Conservation (phyloP, 64 coral and sea anemone genomes). For the Acropora tenuis region DNA sequence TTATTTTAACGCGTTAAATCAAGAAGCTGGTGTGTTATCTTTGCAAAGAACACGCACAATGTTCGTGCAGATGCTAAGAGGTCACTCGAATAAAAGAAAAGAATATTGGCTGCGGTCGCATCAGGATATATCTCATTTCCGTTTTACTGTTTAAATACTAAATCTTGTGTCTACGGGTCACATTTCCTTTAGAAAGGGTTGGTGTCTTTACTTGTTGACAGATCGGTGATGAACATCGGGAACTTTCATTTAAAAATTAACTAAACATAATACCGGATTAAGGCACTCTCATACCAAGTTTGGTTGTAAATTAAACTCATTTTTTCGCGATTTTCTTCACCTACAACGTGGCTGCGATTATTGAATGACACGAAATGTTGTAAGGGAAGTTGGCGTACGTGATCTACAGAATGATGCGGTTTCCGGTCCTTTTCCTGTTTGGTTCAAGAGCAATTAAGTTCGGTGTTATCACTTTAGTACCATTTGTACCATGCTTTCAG, state of each 20-base stretch:
- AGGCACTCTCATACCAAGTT: too few relatives aligned
- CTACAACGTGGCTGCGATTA: neutral
- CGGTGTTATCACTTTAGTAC: neutral
- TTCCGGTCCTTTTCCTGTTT: neutral
- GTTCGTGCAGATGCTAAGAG: too few relatives aligned
- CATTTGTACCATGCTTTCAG: conserved; percentile 3
- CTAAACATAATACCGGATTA: neutral
- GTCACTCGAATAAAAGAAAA: too few relatives aligned
- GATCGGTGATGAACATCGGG: neutral
- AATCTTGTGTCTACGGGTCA: neutral
- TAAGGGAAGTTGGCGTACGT: neutral
- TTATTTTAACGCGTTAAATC: too few relatives aligned
- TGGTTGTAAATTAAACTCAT: neutral
- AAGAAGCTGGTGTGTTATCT: too few relatives aligned
- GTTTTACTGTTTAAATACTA: neutral
- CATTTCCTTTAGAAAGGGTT: too few relatives aligned
- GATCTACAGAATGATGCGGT: neutral
- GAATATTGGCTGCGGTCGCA: conserved; percentile 9
- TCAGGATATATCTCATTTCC: neutral
- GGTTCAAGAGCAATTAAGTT: neutral
- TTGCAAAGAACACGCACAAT: too few relatives aligned
- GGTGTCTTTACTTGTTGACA: conserved; percentile 1
- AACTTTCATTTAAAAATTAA: neutral
- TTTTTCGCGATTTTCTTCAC: neutral
- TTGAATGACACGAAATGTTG: neutral